phyloP scores from a whole-genome alignment of 2,113 vertebrate species.

The Nibea albiflora region DNA sequence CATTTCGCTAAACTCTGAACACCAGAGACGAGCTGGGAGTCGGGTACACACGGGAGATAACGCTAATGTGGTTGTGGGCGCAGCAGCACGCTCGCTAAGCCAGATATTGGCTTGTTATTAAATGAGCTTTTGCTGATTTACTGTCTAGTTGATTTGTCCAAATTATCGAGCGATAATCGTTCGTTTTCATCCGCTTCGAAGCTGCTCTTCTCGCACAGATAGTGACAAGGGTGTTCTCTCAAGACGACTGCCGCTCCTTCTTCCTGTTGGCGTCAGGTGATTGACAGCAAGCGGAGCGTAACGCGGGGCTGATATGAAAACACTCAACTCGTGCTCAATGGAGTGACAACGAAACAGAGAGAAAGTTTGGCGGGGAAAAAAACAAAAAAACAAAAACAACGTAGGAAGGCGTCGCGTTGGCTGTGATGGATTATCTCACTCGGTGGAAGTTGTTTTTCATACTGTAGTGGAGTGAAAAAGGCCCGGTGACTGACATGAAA shows the following conservation, averaged over 20 bases:
- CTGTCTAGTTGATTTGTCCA: constrained; percentile 39
- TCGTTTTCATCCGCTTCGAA: constrained; percentile 10
- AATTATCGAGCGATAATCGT: constrained; percentile 36
- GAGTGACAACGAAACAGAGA: neutral
- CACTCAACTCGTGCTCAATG: neutral
- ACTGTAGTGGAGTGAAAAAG: neutral
- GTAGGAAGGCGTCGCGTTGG: neutral
- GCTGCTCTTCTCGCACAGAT: neutral
- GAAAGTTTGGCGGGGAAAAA: neutral
- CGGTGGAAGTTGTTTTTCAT: constrained; percentile 1
- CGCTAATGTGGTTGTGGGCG: constrained; percentile 29
- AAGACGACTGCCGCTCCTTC: neutral
- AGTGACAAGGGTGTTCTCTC: neutral
- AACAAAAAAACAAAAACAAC: neutral
- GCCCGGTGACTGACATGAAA: neutral
- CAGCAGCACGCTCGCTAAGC: constrained; percentile 8
- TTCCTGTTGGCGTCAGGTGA: constrained; percentile 39
- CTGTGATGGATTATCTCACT: constrained; percentile 30
- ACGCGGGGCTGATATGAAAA: neutral
- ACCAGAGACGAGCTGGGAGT: constrained; percentile 20
- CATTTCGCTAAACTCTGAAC: constrained; percentile 53
- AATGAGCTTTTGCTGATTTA: constrained; percentile 64
- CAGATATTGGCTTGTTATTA: constrained; percentile 56
- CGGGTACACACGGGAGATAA: constrained; percentile 26
- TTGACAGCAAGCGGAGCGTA: constrained; percentile 27